Evolutionary conservation across 2,888 invertebrate genomes (phyloP).

Genomic region (Lamellibrachia satsuma): DNA sequence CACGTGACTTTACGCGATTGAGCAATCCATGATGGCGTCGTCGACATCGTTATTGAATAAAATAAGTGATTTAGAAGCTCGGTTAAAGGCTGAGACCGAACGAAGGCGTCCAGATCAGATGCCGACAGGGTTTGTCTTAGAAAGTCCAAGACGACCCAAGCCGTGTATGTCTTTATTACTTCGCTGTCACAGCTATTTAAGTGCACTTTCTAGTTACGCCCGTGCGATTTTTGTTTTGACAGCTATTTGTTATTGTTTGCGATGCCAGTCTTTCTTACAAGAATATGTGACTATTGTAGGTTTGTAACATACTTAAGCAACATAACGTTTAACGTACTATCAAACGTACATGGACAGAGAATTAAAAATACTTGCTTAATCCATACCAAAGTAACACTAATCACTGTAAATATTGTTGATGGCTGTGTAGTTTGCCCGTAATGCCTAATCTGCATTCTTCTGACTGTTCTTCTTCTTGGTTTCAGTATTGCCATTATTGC

Average conservation of each 20-base stretch:
- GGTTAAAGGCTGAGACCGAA: constrained; percentile 75
- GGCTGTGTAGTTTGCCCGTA: too few species aligned
- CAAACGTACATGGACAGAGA: too few species aligned
- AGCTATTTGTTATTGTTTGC: not conserved
- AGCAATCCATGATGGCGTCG: constrained; percentile 47
- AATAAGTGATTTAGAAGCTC: constrained; percentile 83
- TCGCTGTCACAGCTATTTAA: constrained; percentile 2
- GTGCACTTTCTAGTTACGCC: not conserved
- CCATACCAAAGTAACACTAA: too few species aligned
- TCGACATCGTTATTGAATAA: constrained; percentile 74
- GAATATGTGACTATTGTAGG: not conserved
- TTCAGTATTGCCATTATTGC: too few species aligned
- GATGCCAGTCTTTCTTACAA: not conserved
- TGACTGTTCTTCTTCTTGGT: too few species aligned
- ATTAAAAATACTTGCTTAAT: too few species aligned
- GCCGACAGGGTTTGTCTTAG: constrained; percentile 53
- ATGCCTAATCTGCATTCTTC: too few species aligned
- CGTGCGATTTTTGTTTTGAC: not conserved
- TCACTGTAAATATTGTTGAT: too few species aligned
- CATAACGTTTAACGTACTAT: not conserved
- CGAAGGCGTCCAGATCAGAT: constrained; percentile 68
- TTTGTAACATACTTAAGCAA: not conserved
- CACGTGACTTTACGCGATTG: not conserved
- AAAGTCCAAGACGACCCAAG: constrained; percentile 71
- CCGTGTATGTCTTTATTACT: constrained; percentile 70